Percentiles rank a stretch among this genome's conserved stretches.
Evolutionary conservation across 2,113 vertebrate species (phyloP).

Genomic region (Motacilla tschutschensis): DNA sequence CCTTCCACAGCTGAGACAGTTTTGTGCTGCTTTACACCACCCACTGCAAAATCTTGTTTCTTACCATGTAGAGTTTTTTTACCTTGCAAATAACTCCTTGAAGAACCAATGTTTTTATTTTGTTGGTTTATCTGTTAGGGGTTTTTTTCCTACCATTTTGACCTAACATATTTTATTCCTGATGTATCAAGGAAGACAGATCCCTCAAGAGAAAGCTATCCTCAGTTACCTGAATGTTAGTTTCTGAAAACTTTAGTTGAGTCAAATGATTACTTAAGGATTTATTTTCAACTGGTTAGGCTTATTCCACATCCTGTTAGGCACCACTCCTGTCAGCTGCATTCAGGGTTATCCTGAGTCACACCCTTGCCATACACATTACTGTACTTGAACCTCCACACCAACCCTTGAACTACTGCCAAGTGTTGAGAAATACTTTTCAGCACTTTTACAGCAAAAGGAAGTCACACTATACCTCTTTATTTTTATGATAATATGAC

Average conservation of each 20-base stretch:
- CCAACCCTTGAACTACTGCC: background rate
- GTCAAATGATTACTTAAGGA: background rate
- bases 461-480: conserved; percentile 80
- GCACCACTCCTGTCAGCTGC: background rate
- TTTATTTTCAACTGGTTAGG: conserved; percentile 3
- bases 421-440: conserved; percentile 2
- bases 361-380: background rate
- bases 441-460: background rate
- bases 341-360: background rate
- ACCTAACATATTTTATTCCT: background rate
- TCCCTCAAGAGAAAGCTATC: background rate
- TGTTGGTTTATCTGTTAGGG: background rate
- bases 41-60: background rate
- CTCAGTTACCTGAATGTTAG: background rate
- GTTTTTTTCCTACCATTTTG: background rate
- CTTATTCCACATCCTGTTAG: background rate
- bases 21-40: background rate
- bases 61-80: background rate
- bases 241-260: background rate
- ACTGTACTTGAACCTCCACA: background rate
- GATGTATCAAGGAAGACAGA: background rate
- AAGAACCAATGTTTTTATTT: background rate
- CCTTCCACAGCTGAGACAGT: background rate
- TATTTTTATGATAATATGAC: conserved; percentile 92
- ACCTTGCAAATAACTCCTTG: background rate